A percentile compares a stretch with the other conserved stretches of the same genome.
Conservation (phyloP, 2,113 vertebrate species). For the Bambusicola thoracicus region DNA sequence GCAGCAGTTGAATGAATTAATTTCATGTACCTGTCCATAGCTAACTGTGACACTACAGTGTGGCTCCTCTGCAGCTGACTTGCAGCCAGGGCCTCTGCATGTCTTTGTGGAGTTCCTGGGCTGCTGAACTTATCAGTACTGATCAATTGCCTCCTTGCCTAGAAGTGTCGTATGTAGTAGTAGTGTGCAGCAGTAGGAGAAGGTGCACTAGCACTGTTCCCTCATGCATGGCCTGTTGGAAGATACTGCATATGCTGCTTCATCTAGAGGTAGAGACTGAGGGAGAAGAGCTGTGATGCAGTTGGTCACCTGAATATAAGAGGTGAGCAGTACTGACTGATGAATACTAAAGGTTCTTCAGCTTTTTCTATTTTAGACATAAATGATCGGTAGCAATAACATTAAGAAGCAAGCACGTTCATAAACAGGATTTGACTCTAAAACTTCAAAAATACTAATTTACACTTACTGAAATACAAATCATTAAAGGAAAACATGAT, state of each 20-base stretch:
- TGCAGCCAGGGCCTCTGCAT: neutral
- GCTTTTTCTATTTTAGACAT: neutral
- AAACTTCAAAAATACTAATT: neutral
- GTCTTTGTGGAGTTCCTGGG: neutral
- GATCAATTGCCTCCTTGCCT: neutral
- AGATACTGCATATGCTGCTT: neutral
- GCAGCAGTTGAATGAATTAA: conserved; percentile 62
- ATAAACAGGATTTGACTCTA: neutral
- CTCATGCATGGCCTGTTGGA: neutral
- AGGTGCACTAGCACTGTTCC: neutral
- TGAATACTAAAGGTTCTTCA: neutral
- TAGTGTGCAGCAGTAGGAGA: fast-evolving
- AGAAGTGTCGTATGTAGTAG: neutral
- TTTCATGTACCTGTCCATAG: conserved; percentile 50
- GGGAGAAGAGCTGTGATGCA: neutral
- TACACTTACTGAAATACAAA: neutral
- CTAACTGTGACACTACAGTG: conserved; percentile 33
- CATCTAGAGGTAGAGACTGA: neutral
- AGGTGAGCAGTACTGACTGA: neutral
- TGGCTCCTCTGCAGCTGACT: conserved; percentile 35
- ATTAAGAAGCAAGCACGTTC: neutral
- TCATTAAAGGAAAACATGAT: neutral
- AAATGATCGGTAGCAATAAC: neutral
- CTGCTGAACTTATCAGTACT: neutral
- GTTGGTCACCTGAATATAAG: fast-evolving